These are phyloP conservation scores for Drosophila neonasuta DNA, from an alignment of 2,888 invertebrate species.

Conservation along the genomic window DNA sequence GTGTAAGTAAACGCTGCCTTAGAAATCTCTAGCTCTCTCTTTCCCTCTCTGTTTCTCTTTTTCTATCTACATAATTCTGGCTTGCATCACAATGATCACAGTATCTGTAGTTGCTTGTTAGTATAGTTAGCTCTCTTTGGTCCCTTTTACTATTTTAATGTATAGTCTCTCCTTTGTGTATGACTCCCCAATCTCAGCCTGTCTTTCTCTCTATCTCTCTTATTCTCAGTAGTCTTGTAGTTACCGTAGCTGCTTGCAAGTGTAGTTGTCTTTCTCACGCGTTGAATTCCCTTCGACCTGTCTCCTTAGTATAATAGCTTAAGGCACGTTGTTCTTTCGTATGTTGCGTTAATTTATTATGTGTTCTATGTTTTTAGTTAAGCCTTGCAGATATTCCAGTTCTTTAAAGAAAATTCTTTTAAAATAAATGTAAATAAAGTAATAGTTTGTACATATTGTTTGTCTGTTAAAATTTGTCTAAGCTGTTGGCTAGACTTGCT, in stretches of 20 bases:
- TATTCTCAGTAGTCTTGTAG: slow-evolving; percentile 9
- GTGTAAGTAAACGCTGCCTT: slow-evolving; percentile 61
- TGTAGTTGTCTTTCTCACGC: slow-evolving; percentile 18
- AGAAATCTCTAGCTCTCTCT: slow-evolving; percentile 16
- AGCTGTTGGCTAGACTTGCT: too few species aligned
- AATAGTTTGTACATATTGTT: too few species aligned
- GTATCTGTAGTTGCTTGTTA: slow-evolving; percentile 28
- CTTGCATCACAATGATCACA: slow-evolving; percentile 28
- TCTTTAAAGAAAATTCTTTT: neutral
- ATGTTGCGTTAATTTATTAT: slow-evolving; percentile 19
- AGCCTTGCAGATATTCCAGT: slow-evolving; percentile 4
- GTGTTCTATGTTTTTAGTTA: neutral
- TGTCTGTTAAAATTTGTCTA: too few species aligned
- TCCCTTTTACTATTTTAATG: neutral
- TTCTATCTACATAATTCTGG: neutral
- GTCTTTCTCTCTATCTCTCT: neutral
- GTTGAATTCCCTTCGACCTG: neutral
- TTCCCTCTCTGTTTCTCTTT: slow-evolving; percentile 5
- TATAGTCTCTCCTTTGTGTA: slow-evolving; percentile 1
- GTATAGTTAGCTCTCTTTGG: slow-evolving; percentile 19
- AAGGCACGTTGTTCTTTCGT: slow-evolving; percentile 22
- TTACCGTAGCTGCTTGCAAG: slow-evolving; percentile 11
- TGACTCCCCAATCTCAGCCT: neutral
- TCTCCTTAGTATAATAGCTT: slow-evolving; percentile 19
- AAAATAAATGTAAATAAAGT: neutral